phyloP scores from a whole-genome alignment of 2,888 invertebrate genomes.

The Cosmia pyralina region DNA sequence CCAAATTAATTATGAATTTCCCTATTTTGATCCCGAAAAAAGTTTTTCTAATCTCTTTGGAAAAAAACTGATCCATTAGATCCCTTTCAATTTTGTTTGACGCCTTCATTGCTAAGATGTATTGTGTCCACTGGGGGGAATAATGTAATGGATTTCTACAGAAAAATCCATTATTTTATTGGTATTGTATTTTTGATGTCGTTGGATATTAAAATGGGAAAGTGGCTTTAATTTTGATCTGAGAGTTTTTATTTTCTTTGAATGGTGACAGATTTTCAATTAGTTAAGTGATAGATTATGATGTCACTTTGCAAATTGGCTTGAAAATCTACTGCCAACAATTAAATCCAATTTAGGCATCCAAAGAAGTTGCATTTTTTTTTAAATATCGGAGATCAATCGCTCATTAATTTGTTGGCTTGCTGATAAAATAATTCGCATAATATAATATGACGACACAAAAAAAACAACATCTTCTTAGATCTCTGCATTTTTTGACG shows the following conservation, averaged over 20 bases:
- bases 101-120: constrained; percentile 66
- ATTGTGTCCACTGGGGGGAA: constrained; percentile 65
- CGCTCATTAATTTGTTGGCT: background rate
- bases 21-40: constrained; percentile 66
- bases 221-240: constrained; percentile 21
- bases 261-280: constrained; percentile 13
- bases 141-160: constrained; percentile 62
- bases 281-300: background rate
- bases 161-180: constrained; percentile 66
- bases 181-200: constrained; percentile 47
- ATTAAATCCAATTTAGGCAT: background rate
- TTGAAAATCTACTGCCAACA: background rate
- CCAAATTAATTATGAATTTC: constrained; percentile 74
- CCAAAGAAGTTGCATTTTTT: too few species aligned
- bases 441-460: too few species aligned
- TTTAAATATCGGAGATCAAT: too few species aligned
- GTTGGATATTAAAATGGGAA: constrained; percentile 16
- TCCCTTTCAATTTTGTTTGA: constrained; percentile 72
- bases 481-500: background rate
- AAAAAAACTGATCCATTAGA: constrained; percentile 74
- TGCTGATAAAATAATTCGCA: background rate
- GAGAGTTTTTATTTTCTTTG: background rate
- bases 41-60: constrained; percentile 71
- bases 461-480: background rate
- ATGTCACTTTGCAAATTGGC: background rate